phyloP scores from a whole-genome alignment of 1,140 invertebrate species.

The Achroia grisella region DNA sequence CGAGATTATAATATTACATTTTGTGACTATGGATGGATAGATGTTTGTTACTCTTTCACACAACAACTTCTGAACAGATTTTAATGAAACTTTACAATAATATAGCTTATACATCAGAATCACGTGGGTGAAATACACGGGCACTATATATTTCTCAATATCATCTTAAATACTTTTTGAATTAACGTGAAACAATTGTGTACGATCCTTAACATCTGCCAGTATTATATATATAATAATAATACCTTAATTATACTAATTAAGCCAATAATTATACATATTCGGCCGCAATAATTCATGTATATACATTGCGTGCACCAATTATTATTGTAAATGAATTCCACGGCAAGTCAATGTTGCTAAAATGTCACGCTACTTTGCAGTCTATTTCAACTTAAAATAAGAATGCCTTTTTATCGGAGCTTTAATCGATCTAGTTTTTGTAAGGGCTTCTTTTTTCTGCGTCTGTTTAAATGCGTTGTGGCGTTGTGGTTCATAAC shows the following conservation, averaged over 20 bases:
- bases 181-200: no score
- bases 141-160: no score
- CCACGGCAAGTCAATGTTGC: not conserved
- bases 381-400: constrained; percentile 12
- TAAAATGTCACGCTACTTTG: constrained; percentile 14
- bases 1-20: no score
- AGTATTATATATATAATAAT: not conserved
- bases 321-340: not conserved
- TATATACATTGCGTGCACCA: constrained; percentile 4
- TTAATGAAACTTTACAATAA: no score
- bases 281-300: constrained; percentile 1
- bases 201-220: no score
- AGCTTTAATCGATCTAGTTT: constrained; percentile 11
- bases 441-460: constrained; percentile 4
- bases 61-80: no score
- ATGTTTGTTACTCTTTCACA: no score
- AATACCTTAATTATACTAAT: not conserved
- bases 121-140: no score
- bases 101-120: no score
- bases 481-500: no score
- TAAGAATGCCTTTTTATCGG: not conserved
- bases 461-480: constrained; percentile 3
- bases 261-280: not conserved
- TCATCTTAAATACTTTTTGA: no score
- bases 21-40: no score